Evolutionary conservation across 2,888 invertebrate species (phyloP).

Genomic region (Eledone cirrhosa): DNA sequence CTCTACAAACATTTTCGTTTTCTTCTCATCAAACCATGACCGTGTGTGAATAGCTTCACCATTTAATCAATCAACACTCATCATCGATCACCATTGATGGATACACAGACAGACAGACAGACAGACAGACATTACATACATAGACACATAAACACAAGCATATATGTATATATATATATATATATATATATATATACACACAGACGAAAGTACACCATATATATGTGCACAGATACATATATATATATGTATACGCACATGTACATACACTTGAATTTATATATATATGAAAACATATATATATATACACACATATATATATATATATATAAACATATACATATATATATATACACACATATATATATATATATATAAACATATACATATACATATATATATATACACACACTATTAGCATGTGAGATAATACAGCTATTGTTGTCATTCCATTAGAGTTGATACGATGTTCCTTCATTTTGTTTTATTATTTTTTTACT

Average conservation of each 20-base stretch:
- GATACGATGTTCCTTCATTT: too few relatives aligned
- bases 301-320: background rate
- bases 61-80: background rate
- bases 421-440: background rate
- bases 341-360: background rate
- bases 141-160: background rate
- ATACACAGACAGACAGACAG: background rate
- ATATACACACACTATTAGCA: constrained; percentile 8
- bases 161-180: background rate
- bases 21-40: too few relatives aligned
- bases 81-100: too few relatives aligned
- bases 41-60: background rate
- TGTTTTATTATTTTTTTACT: too few relatives aligned
- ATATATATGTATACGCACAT: background rate
- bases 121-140: background rate
- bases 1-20: background rate
- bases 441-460: too few relatives aligned
- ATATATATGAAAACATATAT: too few relatives aligned
- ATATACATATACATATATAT: background rate
- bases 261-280: background rate
- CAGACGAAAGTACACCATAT: too few relatives aligned
- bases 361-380: background rate
- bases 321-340: background rate
- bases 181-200: background rate
- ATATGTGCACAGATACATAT: background rate